Evolutionary conservation across 2,113 vertebrate genomes (phyloP), one percentile per base, ranked within the genome.

Genomic region (Beaufortia kweichowensis): DNA sequence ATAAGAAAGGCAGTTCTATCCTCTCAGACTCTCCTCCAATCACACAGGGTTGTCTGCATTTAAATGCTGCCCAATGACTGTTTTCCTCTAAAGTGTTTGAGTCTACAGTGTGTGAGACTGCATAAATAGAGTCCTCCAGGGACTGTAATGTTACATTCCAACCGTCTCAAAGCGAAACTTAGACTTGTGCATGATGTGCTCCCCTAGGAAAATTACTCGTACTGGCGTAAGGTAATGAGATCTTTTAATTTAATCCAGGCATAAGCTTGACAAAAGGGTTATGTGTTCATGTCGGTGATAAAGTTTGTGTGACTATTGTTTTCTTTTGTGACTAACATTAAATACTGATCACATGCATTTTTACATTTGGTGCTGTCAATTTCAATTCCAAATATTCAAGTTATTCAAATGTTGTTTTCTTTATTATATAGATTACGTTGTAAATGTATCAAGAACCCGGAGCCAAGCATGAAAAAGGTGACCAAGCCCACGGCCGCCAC

Each of bases 391-490:
- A n/a, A n/a, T n/a, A n/a, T n/a, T n/a, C n/a, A n/a, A n/a, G 1
- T 39, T 39, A 39, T 39, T 10, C 35, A 39, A 10, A 39, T 39
- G 35, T 39, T 39, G 35, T 0, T 35, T 4, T 63, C 68, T 7
- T 15, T 2, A 29, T 7, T 43, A 14, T 62, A 19, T 59, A 86
- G 85, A 79, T 92, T 93, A 87, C 86, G 84, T 86, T 90, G 91
- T 95, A 94, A 94, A 95, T 96, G 94, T 89, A 92, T 94, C 91
- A 89, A 84, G 79, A 91, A 88, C 87, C 89, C 90, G 85, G 88
- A 88, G 76, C 92, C 90, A 92, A 94, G 92, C 88, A 96, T 94
- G 94, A 95, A 94, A 93, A 95, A 93, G 89, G 91, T 91, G 91
- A 93, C 84, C 91, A 92, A 93, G 90, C 90, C 91, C 87, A 88